Evolutionary conservation across 2,113 vertebrate species (phyloP), one percentile per base, ranked within the genome.

Genomic region (Lasiurus cinereus): DNA sequence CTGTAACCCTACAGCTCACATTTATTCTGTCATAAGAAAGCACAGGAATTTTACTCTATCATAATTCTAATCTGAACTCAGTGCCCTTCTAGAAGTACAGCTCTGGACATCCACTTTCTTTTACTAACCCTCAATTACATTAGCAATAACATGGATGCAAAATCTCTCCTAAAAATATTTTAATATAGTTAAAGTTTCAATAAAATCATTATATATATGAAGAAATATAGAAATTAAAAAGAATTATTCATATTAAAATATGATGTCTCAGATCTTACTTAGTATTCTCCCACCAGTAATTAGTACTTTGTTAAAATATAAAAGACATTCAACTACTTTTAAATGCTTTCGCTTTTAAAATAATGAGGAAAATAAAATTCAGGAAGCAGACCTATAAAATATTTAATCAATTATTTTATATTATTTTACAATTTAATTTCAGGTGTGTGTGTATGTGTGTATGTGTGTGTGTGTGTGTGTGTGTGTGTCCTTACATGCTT

Each of bases 351-450:
- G 10, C 80, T 96, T 78, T 50, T 79, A 52, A 66, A 7, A 80
- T 48, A 1, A 67, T 77, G 7, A 56, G 9, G 6, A 78, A 59
- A 52, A 77, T 56, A 90, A 83, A 83, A 27, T 62, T 84, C 4
- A 62, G 1, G 2, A 82, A 92, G 7, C 4, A 83, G 31, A 1
- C 0, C 8, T 70, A 15, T 73, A 70, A 74, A 87, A 96, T 56
- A 88, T 22, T 83, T 52, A 76, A 54, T 39, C 2, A 70, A 78
- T 82, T 72, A 12, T 56, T 29, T 93, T 72, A 70, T 24, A 14
- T 76, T 66, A 15, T 76, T 56, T 54, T 29, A 79, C 36, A 33
- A 12, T 62, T 79, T 73, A 85, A 91, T 94, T 85, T 89, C 22
- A 84, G 27, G 5, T 59, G 6, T n/a, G 12, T 62, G 2, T 62